Base-by-base conservation (phyloP, 2,888 invertebrate species). In the Mystacides longicornis region DNA sequence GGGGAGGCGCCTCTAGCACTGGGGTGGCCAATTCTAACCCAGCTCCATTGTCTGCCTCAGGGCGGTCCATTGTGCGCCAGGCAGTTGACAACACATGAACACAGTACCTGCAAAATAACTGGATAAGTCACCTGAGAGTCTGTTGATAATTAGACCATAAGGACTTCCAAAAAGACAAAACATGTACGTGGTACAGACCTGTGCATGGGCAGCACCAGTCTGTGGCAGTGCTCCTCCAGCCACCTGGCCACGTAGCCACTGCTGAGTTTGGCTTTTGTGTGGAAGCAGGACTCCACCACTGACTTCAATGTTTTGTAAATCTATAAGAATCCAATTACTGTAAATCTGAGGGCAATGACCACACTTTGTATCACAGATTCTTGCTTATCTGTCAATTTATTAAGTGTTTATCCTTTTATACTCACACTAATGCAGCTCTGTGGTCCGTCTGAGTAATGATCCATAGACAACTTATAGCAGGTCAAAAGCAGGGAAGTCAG, bases 391-490 rank as follows among this genome's bases (percentile, higher is more conserved):
- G 5, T 27, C 27, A 7, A 27, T 27, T 27, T 5, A 27, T 27
- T 27, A 27, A 27, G 27, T 27, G 27, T 27, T 27, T 7, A 27
- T 27, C n/a, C 5, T 27, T 27, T 7, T 7, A 27, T 27, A 56
- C 68, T 69, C 62, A 79, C 79, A 69, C 75, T 69, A 37, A 81
- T 74, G 65, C 87, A 86, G 1, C 81, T 77, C 64, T 80, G 80
- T 3, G 81, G 78, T 0, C 86, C 83, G 63, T 83, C 87, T 0
- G 85, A 82, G 63, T 85, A 85, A 68, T 87, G 86, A 67, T 87
- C 86, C 86, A 89, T 89, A 48, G 89, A 85, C 23, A 90, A 78
- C 65, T 85, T 83, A 69, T 89, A 90, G 65, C 87, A 86, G 58
- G 83, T 83, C 72, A 83, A 81, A 2, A 91, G 73, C 33, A 91